Conservation (phyloP, 1,140 invertebrate species). For the Drosophila lini region DNA sequence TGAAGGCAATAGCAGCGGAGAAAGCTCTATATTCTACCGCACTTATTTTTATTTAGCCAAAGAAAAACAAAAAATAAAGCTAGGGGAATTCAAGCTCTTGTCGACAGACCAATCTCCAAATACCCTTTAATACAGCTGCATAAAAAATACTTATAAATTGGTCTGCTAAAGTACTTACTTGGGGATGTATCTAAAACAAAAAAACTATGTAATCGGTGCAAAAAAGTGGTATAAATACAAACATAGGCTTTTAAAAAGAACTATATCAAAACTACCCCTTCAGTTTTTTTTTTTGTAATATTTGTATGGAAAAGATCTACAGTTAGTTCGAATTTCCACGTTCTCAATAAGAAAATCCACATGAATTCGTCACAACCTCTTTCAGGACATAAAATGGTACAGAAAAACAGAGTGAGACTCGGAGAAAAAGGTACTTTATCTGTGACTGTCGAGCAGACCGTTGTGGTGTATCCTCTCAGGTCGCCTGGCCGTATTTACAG, state of each 20-base stretch:
- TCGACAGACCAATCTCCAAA: not conserved
- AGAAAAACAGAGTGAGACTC: not conserved
- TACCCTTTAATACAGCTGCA: not conserved
- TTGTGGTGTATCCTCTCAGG: constrained; percentile 43
- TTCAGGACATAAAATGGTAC: not conserved
- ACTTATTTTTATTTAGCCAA: constrained; percentile 70
- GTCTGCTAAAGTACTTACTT: too few relatives aligned
- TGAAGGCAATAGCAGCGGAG: constrained; percentile 26
- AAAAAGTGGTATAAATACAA: too few relatives aligned
- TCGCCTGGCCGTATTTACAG: constrained; percentile 64
- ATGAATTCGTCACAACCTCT: not conserved
- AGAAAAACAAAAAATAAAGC: constrained; percentile 18
- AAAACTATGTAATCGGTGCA: too few relatives aligned
- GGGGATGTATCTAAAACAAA: too few relatives aligned
- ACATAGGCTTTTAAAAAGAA: too few relatives aligned
- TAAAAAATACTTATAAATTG: not conserved
- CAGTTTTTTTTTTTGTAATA: too few relatives aligned
- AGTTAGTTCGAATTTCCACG: not conserved
- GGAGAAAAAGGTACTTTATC: constrained; percentile 70
- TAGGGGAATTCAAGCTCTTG: constrained; percentile 29
- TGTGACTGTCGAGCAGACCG: constrained; percentile 31
- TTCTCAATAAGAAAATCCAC: too few relatives aligned
- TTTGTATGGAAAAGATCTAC: not conserved
- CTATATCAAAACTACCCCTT: too few relatives aligned
- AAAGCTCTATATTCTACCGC: constrained; percentile 20